Conservation (phyloP, 2,888 invertebrate species). For the Acanthosepion pharaonis region DNA sequence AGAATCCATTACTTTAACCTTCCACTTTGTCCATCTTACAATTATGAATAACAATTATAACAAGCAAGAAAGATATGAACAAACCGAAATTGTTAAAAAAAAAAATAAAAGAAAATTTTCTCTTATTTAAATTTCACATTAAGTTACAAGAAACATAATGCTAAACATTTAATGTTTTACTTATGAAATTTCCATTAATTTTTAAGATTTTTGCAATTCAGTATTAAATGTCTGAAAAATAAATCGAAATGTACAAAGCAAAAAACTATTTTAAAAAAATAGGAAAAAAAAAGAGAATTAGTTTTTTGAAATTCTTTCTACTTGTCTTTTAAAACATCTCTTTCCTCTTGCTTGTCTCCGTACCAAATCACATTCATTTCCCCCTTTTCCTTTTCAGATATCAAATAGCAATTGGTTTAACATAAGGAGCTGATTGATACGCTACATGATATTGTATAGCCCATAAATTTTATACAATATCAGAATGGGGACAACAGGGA, state of each 20-base stretch:
- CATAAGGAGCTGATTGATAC: conserved; percentile 21
- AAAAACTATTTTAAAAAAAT: background rate
- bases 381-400: background rate
- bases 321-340: too few relatives aligned
- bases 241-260: background rate
- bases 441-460: background rate
- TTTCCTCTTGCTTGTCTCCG: too few relatives aligned
- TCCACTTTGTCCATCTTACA: too few relatives aligned
- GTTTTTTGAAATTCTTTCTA: too few relatives aligned
- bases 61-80: too few relatives aligned
- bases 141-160: background rate
- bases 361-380: background rate
- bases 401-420: conserved; percentile 4
- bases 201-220: background rate
- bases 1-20: too few relatives aligned
- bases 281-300: background rate
- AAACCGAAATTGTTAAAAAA: too few relatives aligned
- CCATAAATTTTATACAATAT: conserved; percentile 33
- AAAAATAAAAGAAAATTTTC: background rate
- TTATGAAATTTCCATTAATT: background rate
- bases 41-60: too few relatives aligned
- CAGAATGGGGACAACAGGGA: background rate
- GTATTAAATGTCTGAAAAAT: background rate
- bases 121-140: background rate
- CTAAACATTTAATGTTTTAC: background rate